These are phyloP conservation scores for Drosophila yakuba DNA, from an alignment of 1,140 invertebrate species.

Conservation along the genomic window DNA sequence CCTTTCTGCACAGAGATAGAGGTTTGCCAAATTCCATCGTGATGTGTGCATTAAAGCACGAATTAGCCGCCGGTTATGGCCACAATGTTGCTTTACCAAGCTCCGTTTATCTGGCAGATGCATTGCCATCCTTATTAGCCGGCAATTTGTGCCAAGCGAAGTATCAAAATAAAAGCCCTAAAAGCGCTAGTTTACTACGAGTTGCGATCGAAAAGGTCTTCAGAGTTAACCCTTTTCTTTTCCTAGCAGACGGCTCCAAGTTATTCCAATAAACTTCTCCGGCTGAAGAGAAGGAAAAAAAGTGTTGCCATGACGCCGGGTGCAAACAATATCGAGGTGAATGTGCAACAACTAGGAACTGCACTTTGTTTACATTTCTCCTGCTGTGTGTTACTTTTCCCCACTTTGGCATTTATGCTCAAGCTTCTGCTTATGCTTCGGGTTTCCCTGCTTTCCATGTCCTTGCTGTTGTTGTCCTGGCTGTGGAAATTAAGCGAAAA, in stretches of 20 bases:
- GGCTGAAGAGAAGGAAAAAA: constrained; percentile 16
- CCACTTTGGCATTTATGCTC: constrained; percentile 71
- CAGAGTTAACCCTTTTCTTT: constrained; percentile 1
- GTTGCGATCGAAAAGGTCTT: constrained; percentile 18
- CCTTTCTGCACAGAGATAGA: constrained; percentile 14
- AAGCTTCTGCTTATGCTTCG: constrained; percentile 44
- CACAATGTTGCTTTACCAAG: constrained; percentile 23
- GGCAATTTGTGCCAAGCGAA: background rate
- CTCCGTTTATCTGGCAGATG: constrained; percentile 13
- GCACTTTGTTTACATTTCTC: constrained; percentile 69
- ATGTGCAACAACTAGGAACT: constrained; percentile 45
- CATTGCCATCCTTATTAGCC: constrained; percentile 29
- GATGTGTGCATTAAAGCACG: constrained; percentile 75
- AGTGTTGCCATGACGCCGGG: constrained; percentile 64
- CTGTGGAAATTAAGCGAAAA: constrained; percentile 66
- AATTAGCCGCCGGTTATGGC: constrained; percentile 55
- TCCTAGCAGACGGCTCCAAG: background rate
- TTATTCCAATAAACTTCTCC: constrained; percentile 7
- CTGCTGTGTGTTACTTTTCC: constrained; percentile 58
- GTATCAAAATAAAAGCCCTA: constrained; percentile 1
- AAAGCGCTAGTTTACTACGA: constrained; percentile 1
- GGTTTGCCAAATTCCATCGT: constrained; percentile 61
- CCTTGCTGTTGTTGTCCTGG: constrained; percentile 41
- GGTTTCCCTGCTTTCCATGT: constrained; percentile 15
- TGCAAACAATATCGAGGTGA: constrained; percentile 44